Evolutionary conservation across 2,888 invertebrate genomes (phyloP).

Genomic region (Metellina segmentata): DNA sequence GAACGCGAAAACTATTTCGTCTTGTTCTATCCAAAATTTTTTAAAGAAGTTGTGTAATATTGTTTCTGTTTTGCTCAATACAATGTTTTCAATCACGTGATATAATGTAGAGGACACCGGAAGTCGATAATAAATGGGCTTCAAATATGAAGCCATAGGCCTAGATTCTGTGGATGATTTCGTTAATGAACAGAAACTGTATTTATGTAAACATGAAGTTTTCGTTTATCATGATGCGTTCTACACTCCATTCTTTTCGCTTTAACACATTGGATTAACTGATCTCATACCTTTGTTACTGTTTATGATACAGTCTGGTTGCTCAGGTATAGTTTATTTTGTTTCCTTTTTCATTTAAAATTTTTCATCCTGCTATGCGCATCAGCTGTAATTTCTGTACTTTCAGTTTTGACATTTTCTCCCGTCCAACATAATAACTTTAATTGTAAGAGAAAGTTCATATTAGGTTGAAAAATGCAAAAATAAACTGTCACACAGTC

Average conservation of each 20-base stretch:
- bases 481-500: too few species aligned
- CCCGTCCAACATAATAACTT: neutral
- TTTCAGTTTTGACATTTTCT: neutral
- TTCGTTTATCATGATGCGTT: constrained; percentile 65
- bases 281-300: constrained; percentile 7
- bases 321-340: constrained; percentile 46
- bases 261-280: constrained; percentile 52
- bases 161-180: constrained; percentile 74
- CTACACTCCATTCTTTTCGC: constrained; percentile 30
- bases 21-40: constrained; percentile 2
- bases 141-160: constrained; percentile 69
- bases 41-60: constrained; percentile 13
- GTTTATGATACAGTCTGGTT: constrained; percentile 29
- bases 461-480: too few species aligned
- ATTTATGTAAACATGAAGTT: constrained; percentile 76
- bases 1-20: constrained; percentile 37
- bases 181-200: constrained; percentile 56
- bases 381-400: neutral
- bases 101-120: constrained; percentile 76
- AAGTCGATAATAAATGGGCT: constrained; percentile 72
- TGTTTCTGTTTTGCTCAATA: constrained; percentile 1
- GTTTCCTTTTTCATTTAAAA: constrained; percentile 18
- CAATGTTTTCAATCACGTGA: constrained; percentile 69
- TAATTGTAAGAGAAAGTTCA: neutral
- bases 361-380: constrained; percentile 24